Evolutionary conservation across 1,140 invertebrate genomes (phyloP).

Genomic region (Drosophila persimilis): DNA sequence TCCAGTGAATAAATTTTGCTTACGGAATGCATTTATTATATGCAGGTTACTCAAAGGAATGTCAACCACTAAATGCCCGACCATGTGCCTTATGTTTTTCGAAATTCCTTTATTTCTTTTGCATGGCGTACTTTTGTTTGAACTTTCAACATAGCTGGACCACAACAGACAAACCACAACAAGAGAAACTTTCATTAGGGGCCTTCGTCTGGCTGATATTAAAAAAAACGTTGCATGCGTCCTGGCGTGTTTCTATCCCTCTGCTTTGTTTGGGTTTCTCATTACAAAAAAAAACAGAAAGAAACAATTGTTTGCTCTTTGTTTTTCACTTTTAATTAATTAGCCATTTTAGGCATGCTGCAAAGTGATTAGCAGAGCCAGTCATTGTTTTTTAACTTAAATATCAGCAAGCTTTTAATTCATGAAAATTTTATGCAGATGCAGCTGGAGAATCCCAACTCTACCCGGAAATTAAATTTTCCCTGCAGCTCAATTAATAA

Average conservation of each 20-base stretch:
- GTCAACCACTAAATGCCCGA: conserved; percentile 1
- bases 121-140: no score
- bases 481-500: conserved; percentile 13
- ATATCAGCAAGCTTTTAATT: neutral
- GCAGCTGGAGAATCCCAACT: neutral
- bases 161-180: neutral
- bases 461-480: conserved; percentile 5
- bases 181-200: conserved; percentile 4
- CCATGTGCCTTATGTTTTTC: conserved; percentile 1
- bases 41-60: conserved; percentile 20
- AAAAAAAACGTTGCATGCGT: conserved; percentile 11
- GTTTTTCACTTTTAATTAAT: conserved; percentile 47
- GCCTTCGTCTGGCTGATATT: neutral
- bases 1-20: conserved; percentile 17
- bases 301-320: conserved; percentile 4
- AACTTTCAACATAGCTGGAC: no score
- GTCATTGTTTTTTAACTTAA: neutral
- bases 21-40: conserved; percentile 25
- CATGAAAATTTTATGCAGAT: neutral
- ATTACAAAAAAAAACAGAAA: neutral
- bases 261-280: neutral
- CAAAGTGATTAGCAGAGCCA: neutral
- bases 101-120: neutral
- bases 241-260: neutral
- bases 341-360: neutral